phyloP scores from a whole-genome alignment of 2,113 vertebrate species.

The Oryzias celebensis region DNA sequence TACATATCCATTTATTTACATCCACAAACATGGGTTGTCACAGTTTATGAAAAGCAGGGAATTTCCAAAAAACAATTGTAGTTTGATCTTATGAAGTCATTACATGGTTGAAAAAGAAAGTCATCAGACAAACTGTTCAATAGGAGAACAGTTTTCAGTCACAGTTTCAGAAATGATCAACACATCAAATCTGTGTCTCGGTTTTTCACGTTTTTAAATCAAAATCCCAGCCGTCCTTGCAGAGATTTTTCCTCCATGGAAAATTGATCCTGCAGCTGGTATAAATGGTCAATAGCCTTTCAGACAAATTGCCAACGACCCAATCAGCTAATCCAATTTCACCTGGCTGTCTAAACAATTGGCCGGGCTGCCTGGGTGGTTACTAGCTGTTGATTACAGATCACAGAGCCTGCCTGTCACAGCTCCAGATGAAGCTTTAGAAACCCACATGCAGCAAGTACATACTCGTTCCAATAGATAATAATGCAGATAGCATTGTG shows the following conservation, averaged over 20 bases:
- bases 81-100: too few relatives aligned
- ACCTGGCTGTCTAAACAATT: conserved; percentile 41
- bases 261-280: conserved; percentile 36
- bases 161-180: background rate
- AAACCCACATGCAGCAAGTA: conserved; percentile 13
- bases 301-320: conserved; percentile 40
- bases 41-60: too few relatives aligned
- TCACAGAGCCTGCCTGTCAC: conserved; percentile 28
- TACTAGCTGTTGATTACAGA: conserved; percentile 58
- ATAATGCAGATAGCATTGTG: conserved; percentile 30
- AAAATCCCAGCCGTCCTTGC: background rate
- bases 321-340: conserved; percentile 49
- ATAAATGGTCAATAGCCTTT: conserved; percentile 13
- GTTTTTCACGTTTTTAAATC: conserved; percentile 4
- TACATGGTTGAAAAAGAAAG: too few relatives aligned
- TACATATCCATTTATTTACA: too few relatives aligned
- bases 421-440: conserved; percentile 40
- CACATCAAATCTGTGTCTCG: background rate
- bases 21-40: too few relatives aligned
- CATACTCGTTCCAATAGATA: conserved; percentile 24
- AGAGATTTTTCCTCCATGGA: conserved; percentile 33
- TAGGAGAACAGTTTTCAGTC: background rate
- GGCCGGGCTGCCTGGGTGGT: conserved; percentile 27
- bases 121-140: too few relatives aligned
- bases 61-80: too few relatives aligned